Evolutionary conservation across 2,888 invertebrate genomes (phyloP).

Genomic region (Oscheius onirici): DNA sequence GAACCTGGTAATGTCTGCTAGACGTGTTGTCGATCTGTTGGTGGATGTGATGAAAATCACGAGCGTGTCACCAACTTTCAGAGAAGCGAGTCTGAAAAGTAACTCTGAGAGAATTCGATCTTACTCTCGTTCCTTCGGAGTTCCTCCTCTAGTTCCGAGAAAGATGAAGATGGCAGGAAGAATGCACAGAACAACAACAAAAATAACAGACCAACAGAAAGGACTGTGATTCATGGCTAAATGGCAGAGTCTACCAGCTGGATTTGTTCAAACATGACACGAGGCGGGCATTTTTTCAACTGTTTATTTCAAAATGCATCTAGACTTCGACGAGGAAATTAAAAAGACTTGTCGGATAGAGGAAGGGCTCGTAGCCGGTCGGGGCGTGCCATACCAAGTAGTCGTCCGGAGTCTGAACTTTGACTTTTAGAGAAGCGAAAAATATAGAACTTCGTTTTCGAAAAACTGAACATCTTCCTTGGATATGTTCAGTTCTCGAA

Average conservation of each 20-base stretch:
- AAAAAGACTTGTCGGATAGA: not conserved
- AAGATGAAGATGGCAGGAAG: conserved; percentile 9
- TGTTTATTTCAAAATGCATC: not conserved
- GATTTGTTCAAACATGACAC: conserved; percentile 10
- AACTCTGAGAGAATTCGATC: not conserved
- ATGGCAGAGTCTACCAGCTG: not conserved
- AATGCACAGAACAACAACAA: not conserved
- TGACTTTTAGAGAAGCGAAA: not conserved
- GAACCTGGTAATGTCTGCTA: conserved; percentile 11
- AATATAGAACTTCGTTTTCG: not conserved
- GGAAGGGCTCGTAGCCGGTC: conserved; percentile 1
- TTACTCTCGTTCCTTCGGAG: not conserved
- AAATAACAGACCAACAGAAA: not conserved
- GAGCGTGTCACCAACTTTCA: not conserved
- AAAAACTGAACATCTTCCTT: conserved; percentile 1
- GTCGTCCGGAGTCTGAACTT: not conserved
- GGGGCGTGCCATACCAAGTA: not conserved
- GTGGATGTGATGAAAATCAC: conserved; percentile 5
- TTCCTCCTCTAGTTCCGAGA: not conserved
- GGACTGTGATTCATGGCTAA: not conserved
- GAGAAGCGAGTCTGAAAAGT: not conserved
- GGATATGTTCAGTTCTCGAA: not conserved
- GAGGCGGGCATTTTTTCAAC: not conserved
- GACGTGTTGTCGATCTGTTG: conserved; percentile 3
- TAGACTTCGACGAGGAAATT: conserved; percentile 4